A percentile compares a stretch with the other conserved stretches of the same genome.
These are phyloP conservation scores for Ommatoiulus sabulosus DNA, from an alignment of 2,888 invertebrate genomes.

Conservation along the genomic window DNA sequence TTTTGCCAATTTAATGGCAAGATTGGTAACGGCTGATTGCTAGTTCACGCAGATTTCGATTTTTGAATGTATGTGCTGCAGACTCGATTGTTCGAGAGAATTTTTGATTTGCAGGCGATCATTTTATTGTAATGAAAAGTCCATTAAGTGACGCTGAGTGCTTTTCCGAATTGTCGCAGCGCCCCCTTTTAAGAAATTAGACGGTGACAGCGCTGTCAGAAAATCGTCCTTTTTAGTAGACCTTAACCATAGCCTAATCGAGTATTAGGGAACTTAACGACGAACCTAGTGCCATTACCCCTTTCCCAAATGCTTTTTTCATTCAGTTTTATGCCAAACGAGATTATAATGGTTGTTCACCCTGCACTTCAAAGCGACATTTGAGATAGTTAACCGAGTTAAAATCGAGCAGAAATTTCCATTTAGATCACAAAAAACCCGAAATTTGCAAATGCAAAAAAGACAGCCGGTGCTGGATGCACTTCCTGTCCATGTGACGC, in stretches of 20 bases:
- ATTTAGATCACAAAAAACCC: neutral
- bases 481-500: neutral
- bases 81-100: neutral
- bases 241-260: neutral
- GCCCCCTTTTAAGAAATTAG: constrained; percentile 15
- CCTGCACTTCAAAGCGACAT: neutral
- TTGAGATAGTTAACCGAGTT: neutral
- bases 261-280: constrained; percentile 6
- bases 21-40: neutral
- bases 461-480: neutral
- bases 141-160: neutral
- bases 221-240: constrained; percentile 21
- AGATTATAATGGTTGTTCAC: neutral
- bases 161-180: neutral
- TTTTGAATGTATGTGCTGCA: neutral
- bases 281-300: neutral
- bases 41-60: neutral
- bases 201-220: neutral
- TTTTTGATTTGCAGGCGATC: constrained; percentile 11
- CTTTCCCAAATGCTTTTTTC: neutral
- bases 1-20: neutral
- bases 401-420: neutral
- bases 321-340: neutral
- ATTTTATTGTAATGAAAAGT: constrained; percentile 21
- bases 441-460: neutral